Conservation (phyloP, 2,797 vertebrate species). For the Sebastes matsubarae region DNA sequence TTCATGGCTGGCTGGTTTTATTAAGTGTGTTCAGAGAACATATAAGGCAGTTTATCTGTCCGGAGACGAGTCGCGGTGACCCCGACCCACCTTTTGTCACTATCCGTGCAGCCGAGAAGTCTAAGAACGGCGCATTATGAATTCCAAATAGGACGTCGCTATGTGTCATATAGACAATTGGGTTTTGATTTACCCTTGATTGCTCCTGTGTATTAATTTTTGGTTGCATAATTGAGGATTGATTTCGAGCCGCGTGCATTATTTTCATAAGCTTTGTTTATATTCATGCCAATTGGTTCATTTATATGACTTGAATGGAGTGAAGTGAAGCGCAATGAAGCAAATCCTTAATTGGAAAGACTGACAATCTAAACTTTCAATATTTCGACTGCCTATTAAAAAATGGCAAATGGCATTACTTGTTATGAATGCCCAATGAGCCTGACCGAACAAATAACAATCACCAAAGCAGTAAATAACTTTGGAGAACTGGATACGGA, state of each 20-base stretch:
- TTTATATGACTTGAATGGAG: constrained; percentile 74
- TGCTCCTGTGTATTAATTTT: constrained; percentile 77
- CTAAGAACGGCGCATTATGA: constrained; percentile 38
- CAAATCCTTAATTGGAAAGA: constrained; percentile 77
- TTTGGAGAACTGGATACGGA: constrained; percentile 9
- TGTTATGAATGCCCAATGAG: constrained; percentile 65
- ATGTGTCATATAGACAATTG: constrained; percentile 72
- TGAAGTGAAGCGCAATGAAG: constrained; percentile 70
- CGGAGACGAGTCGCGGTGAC: constrained; percentile 59
- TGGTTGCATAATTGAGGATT: constrained; percentile 72
- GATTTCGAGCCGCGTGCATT: constrained; percentile 73
- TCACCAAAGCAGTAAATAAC: not conserved
- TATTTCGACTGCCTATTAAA: constrained; percentile 69
- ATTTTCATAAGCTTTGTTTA: constrained; percentile 73
- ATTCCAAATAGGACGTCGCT: constrained; percentile 63
- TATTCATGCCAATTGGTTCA: constrained; percentile 68
- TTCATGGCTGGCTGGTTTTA: constrained; percentile 79
- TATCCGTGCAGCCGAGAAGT: constrained; percentile 38
- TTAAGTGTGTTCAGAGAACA: constrained; percentile 75
- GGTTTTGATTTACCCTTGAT: constrained; percentile 77
- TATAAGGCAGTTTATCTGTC: constrained; percentile 74
- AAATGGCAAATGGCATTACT: constrained; percentile 64
- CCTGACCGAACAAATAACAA: constrained; percentile 39
- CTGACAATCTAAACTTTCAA: constrained; percentile 74
- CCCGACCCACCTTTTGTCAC: constrained; percentile 57